These are phyloP conservation scores for Diadumene lineata DNA, from an alignment of 92 coral and sea anemone species.

Conservation along the genomic window DNA sequence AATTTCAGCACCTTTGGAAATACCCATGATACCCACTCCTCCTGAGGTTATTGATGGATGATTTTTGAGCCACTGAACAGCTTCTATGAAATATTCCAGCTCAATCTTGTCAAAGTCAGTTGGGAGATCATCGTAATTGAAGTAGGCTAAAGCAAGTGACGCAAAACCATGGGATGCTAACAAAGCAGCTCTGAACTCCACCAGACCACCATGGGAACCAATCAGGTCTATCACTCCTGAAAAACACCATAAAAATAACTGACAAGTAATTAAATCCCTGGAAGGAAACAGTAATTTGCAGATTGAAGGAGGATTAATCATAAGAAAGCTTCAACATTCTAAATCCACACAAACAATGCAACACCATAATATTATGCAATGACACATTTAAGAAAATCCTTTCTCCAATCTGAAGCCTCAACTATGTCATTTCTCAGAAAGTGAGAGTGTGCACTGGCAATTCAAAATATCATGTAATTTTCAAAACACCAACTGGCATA, in stretches of 20 bases:
- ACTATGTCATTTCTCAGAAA: too few relatives aligned
- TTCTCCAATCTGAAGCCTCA: too few relatives aligned
- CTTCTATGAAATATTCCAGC: conserved; percentile 68
- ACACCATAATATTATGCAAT: too few relatives aligned
- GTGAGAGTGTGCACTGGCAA: too few relatives aligned
- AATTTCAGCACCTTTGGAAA: conserved; percentile 56
- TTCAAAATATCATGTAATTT: too few relatives aligned
- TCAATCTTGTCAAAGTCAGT: conserved; percentile 45
- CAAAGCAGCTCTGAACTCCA: conserved; percentile 59
- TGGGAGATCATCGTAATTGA: conserved; percentile 63
- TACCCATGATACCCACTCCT: conserved; percentile 60
- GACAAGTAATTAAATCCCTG: background rate
- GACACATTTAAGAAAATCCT: too few relatives aligned
- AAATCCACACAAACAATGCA: too few relatives aligned
- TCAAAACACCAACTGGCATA: too few relatives aligned
- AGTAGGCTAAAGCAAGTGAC: conserved; percentile 55
- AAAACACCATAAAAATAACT: background rate
- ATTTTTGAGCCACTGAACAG: conserved; percentile 54
- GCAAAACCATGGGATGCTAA: conserved; percentile 79
- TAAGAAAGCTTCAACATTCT: too few relatives aligned
- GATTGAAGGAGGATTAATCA: too few relatives aligned
- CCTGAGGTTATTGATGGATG: conserved; percentile 43
- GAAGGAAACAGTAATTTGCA: conserved; percentile 42
- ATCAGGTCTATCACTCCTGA: conserved; percentile 61
- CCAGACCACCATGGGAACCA: conserved; percentile 63